These are phyloP conservation scores for Scylla paramamosain DNA, from an alignment of 1,140 invertebrate species.

Conservation along the genomic window DNA sequence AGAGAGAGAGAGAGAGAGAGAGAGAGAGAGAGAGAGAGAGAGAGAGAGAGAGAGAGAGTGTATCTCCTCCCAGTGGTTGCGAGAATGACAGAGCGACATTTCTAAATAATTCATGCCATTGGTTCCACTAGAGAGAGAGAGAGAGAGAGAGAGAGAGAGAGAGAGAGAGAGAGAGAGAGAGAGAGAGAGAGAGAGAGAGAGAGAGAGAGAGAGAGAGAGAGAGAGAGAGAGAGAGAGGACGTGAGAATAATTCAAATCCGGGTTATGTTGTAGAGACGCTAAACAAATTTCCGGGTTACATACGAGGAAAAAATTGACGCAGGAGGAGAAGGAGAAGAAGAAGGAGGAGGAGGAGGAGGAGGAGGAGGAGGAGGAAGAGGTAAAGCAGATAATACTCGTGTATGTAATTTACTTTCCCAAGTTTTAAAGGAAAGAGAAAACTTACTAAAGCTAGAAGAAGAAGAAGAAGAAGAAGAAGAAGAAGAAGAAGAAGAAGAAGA, in stretches of 20 bases:
- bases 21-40: background rate
- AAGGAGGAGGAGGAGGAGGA: too few relatives aligned
- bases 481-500: too few relatives aligned
- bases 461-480: too few relatives aligned
- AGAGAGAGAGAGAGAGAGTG: background rate
- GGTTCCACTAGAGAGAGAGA: too few relatives aligned
- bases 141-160: background rate
- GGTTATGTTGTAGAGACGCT: background rate
- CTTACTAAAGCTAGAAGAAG: too few relatives aligned
- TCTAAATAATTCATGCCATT: too few relatives aligned
- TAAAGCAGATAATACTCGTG: too few relatives aligned
- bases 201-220: constrained; percentile 35
- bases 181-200: constrained; percentile 35
- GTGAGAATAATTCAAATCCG: background rate
- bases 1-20: background rate
- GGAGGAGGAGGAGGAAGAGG: too few relatives aligned
- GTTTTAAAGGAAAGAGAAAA: too few relatives aligned
- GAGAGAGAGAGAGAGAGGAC: background rate
- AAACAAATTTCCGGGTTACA: background rate
- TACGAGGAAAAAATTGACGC: background rate
- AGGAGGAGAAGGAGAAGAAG: too few relatives aligned
- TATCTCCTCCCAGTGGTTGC: background rate
- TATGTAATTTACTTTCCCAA: too few relatives aligned
- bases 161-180: background rate
- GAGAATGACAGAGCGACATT: too few relatives aligned